Evolutionary conservation across 2,797 vertebrate genomes (phyloP), one percentile per base, ranked within the genome.

Genomic region (Spondyliosoma cantharus): DNA sequence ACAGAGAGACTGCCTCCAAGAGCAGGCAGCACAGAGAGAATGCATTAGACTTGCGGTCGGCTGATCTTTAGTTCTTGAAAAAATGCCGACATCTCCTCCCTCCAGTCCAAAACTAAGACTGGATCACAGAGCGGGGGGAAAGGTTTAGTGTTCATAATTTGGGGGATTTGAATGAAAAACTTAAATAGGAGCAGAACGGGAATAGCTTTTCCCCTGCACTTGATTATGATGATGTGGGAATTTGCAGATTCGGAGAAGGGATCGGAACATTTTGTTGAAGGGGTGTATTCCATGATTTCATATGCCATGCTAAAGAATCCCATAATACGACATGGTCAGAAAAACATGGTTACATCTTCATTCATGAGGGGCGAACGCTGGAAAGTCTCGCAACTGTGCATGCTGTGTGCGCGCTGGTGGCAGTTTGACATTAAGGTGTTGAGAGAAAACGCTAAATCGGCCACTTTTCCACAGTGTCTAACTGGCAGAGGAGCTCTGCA

Each of bases 61-160:
- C 86, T 93, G 92, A 93, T 93, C 93, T 94, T 93, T 91, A 92
- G 91, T 86, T 90, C 84, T 88, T 90, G 78, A 92, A 85, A 91
- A 90, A 93, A 85, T 75, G 86, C 83, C 63, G 77, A 84, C 87
- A 87, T 89, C 87, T 92, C 82, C 87, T 90, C 83, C 66, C 76
- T 82, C 82, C 77, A 78, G 88, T 87, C 81, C 91, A 88, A 91
- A 89, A 89, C 87, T 92, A 82, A 89, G 92, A 89, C 89, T 83
- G 90, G 91, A 92, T 92, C 90, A 84, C 84, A 86, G 89, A 86
- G 89, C 57, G 64, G 88, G 84, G 90, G 91, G 87, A 90, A 92
- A 87, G 86, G 87, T 89, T 94, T 93, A 91, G 87, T 87, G 88
- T 90, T 94, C 87, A 88, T 92, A 92, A 93, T 94, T 92, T 94